These are phyloP conservation scores for Papilio polyxenes DNA, from an alignment of 1,140 invertebrate genomes.

Conservation along the genomic window DNA sequence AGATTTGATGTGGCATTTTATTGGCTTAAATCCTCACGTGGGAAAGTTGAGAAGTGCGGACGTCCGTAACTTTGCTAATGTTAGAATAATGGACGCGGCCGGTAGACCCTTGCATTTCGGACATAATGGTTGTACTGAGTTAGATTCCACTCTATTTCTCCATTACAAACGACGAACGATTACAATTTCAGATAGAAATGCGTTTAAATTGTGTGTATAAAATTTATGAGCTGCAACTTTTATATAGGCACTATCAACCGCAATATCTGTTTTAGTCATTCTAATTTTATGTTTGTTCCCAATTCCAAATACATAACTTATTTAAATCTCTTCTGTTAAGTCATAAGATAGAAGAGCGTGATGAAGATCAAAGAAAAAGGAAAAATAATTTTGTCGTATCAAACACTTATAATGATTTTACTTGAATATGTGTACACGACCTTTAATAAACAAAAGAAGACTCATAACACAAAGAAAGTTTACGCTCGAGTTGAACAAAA, in stretches of 20 bases:
- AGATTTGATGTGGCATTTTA: constrained; percentile 54
- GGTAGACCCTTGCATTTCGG: constrained; percentile 35
- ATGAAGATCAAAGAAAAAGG: too few relatives aligned
- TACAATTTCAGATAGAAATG: not conserved
- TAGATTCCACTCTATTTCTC: constrained; percentile 24
- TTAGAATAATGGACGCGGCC: constrained; percentile 53
- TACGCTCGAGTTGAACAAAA: constrained; percentile 13
- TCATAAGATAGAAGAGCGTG: too few relatives aligned
- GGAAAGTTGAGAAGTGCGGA: constrained; percentile 48
- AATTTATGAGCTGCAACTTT: not conserved
- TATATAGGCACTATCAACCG: too few relatives aligned
- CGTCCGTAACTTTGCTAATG: constrained; percentile 58
- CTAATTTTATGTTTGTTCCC: too few relatives aligned
- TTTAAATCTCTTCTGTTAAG: too few relatives aligned
- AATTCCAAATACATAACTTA: too few relatives aligned
- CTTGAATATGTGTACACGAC: not conserved
- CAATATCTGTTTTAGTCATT: too few relatives aligned
- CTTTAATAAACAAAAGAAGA: constrained; percentile 19
- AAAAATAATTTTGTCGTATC: not conserved
- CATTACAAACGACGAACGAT: constrained; percentile 26
- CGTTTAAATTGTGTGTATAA: not conserved
- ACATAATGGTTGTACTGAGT: constrained; percentile 16
- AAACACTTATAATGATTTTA: not conserved
- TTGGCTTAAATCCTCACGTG: constrained; percentile 45
- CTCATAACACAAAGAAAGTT: constrained; percentile 13